Evolutionary conservation across 1,140 invertebrate genomes (phyloP), one percentile per base, ranked within the genome.

Genomic region (Drosophila eugracilis): DNA sequence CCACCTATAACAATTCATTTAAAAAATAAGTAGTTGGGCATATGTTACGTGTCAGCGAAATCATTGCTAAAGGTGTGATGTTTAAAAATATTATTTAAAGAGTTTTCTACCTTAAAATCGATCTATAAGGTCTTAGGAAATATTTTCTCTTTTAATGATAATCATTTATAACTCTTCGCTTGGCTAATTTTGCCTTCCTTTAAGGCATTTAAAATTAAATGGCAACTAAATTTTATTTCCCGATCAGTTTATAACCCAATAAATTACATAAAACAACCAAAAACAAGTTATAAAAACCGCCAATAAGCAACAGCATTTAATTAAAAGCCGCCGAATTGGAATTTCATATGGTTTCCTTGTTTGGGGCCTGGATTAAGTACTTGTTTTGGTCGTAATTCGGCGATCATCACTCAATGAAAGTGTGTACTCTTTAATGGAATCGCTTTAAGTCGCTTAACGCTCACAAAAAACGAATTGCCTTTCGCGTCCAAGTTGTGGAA

Each of bases 361-460:
- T 57, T 22, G 44, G 44, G 53, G 17, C 17, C n/a, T 15, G 49
- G 55, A 59, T 59, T 59, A 37, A 59, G 47, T 12, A 49, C 30
- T 26, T 59, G 55, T 59, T 58, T 59, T 14, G 32, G 22, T 59
- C 45, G 55, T 59, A 59, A 59, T 59, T 59, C 55, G 32, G 24
- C 60, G 58, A 65, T 65, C 60, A 65, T 65, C 41, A 39, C 60
- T 65, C 55, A 65, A 62, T 65, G 55, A 65, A 65, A 62, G 22
- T 47, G 60, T 65, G 55, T 47, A 47, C 55, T 62, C 55, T 60
- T 60, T 65, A 65, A 65, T 65, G 60, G 44, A 57, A 70, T 36
- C 52, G 66, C 70, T 73, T 73, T 73, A 73, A 73, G 69, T 47
- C 37, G 69, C 57, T 50, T 41, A 47, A 26, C 22, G 59, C 53